Conservation (phyloP, 2,113 vertebrate genomes). For the Tachycineta bicolor region DNA sequence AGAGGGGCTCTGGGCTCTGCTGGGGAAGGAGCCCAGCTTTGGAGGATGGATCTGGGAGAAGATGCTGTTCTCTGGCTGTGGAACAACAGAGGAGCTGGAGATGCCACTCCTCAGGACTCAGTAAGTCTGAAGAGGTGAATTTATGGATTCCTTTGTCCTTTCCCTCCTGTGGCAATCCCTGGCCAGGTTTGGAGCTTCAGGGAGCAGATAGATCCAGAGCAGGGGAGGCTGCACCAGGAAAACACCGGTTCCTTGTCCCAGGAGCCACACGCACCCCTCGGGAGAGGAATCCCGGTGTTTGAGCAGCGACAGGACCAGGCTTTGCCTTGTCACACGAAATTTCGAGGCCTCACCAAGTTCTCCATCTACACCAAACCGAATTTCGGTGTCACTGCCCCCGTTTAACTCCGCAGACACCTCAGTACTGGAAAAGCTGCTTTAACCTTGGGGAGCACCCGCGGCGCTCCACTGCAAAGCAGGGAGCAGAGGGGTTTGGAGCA, state of each 20-base stretch:
- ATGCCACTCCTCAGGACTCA: background rate
- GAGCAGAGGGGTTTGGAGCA: background rate
- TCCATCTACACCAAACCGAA: background rate
- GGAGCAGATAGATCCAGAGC: no score
- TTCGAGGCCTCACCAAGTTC: background rate
- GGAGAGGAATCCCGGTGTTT: background rate
- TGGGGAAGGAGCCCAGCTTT: fast-evolving
- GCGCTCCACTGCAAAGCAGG: background rate
- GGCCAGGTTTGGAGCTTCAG: background rate
- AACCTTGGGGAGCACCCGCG: background rate
- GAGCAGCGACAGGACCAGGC: background rate
- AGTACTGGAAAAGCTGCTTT: background rate
- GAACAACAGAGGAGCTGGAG: fast-evolving
- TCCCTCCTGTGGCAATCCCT: background rate
- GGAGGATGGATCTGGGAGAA: fast-evolving
- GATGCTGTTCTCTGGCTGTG: background rate
- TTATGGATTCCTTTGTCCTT: background rate
- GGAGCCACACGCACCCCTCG: no score
- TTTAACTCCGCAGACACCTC: background rate
- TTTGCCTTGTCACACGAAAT: background rate
- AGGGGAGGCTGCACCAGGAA: background rate
- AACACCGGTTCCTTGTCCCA: no score
- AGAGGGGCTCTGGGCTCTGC: no score
- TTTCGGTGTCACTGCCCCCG: background rate
- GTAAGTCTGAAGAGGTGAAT: background rate